phyloP scores from a whole-genome alignment of 2,797 vertebrate genomes.

The Danio tinwini region DNA sequence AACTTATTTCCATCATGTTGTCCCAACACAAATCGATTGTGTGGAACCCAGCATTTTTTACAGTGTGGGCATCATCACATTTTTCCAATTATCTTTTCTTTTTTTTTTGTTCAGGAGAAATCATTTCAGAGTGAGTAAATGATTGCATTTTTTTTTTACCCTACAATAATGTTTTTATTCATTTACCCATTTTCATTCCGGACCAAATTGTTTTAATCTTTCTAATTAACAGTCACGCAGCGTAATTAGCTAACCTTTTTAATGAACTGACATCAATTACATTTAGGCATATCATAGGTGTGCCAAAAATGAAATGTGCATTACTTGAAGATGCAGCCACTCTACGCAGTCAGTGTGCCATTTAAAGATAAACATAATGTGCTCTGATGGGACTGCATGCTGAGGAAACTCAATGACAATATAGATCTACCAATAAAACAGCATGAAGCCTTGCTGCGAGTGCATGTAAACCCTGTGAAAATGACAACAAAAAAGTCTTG shows the following conservation, averaged over 20 bases:
- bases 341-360: slow-evolving; percentile 18
- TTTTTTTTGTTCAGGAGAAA: no score
- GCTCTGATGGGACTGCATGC: slow-evolving; percentile 22
- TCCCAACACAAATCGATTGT: no score
- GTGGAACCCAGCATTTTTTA: no score
- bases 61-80: no score
- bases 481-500: background rate
- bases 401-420: slow-evolving; percentile 33
- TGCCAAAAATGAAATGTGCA: background rate
- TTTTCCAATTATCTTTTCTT: no score
- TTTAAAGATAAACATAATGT: slow-evolving; percentile 40
- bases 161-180: no score
- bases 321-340: slow-evolving; percentile 12
- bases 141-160: no score
- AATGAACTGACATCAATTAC: background rate
- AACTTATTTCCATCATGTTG: no score
- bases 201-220: no score
- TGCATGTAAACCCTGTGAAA: slow-evolving; percentile 23
- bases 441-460: slow-evolving; percentile 1
- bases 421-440: slow-evolving; percentile 40
- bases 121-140: no score
- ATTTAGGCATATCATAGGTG: background rate
- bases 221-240: no score
- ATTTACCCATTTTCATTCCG: no score
- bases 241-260: background rate